Percentiles rank a stretch among this genome's conserved stretches.
These are phyloP conservation scores for Drosophila dives DNA, from an alignment of 2,888 invertebrate species.

Conservation along the genomic window DNA sequence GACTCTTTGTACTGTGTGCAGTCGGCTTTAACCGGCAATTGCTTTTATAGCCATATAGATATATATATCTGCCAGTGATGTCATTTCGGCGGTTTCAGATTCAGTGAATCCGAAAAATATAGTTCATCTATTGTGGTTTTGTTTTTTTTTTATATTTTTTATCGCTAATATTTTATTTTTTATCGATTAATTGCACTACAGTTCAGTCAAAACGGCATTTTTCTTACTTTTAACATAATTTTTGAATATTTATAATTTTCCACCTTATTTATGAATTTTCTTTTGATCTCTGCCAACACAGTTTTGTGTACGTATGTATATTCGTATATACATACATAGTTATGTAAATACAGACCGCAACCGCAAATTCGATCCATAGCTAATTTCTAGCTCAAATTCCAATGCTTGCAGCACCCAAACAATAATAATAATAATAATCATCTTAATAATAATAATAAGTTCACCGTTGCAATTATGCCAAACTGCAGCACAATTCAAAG, in stretches of 20 bases:
- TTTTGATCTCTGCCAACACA: neutral
- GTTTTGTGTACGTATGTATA: neutral
- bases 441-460: neutral
- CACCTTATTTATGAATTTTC: neutral
- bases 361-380: slow-evolving; percentile 2
- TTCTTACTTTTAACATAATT: neutral
- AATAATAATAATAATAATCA: neutral
- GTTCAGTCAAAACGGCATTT: neutral
- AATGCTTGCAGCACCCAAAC: neutral
- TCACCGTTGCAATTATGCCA: neutral
- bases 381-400: neutral
- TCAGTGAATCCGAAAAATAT: neutral
- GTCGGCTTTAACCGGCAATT: neutral
- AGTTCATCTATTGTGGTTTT: too few species aligned
- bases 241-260: neutral
- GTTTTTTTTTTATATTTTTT: too few species aligned
- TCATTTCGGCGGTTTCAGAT: neutral
- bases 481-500: neutral
- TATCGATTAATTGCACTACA: too few species aligned
- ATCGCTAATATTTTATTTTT: too few species aligned
- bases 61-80: neutral
- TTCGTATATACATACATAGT: neutral
- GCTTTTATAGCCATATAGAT: slow-evolving; percentile 12
- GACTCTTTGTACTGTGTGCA: slow-evolving; percentile 1
- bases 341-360: slow-evolving; percentile 1